Evolutionary conservation across 2,888 invertebrate species (phyloP).

Genomic region (Unio pictorum): DNA sequence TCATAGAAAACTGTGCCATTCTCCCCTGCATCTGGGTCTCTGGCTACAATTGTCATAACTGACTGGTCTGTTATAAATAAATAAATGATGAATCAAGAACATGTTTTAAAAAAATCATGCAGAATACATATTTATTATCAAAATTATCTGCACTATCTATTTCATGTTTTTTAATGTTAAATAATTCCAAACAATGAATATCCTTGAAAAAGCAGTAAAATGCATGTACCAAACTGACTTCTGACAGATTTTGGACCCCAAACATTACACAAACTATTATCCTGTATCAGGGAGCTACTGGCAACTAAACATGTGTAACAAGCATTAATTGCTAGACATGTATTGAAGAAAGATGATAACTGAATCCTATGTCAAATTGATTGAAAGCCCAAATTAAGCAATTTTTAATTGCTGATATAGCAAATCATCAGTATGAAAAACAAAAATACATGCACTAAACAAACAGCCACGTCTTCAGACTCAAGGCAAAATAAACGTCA

Average conservation of each 20-base stretch:
- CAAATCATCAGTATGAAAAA: background rate
- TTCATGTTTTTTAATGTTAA: too few species aligned
- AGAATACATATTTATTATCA: background rate
- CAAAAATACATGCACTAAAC: background rate
- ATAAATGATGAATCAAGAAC: background rate
- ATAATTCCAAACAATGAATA: too few species aligned
- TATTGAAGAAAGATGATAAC: too few species aligned
- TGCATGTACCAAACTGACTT: conserved; percentile 5
- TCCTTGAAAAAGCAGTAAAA: too few species aligned
- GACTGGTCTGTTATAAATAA: conserved; percentile 24
- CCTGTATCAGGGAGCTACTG: too few species aligned
- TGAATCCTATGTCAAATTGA: too few species aligned
- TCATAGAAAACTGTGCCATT: conserved; percentile 84
- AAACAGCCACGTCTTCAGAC: too few species aligned
- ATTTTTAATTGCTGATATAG: background rate
- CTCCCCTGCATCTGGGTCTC: conserved; percentile 71
- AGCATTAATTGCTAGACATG: background rate
- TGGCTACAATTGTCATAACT: conserved; percentile 66
- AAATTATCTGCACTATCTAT: background rate
- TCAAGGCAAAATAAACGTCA: too few species aligned
- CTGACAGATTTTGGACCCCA: background rate
- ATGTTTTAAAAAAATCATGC: background rate
- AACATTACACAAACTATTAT: background rate
- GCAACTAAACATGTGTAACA: background rate
- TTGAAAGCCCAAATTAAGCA: background rate